Evolutionary conservation across 30 jellyfish, hydroid and myxozoan genomes (phyloP).

Genomic region (Aurelia sp.): DNA sequence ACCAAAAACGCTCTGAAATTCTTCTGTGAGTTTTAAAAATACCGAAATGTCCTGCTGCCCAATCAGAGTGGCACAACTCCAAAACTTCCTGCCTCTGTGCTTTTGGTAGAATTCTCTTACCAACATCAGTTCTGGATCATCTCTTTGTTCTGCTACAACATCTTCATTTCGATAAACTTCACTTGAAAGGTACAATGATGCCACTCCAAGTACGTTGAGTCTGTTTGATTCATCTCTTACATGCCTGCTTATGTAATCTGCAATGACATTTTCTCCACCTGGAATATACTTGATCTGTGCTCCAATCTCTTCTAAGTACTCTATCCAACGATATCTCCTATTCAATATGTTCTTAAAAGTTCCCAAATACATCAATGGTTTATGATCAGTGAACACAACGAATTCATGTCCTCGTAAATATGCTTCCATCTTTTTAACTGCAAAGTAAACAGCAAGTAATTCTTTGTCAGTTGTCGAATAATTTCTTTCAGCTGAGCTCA

Average conservation of each 20-base stretch:
- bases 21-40: conserved; percentile 44
- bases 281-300: no score
- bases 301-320: no score
- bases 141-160: conserved; percentile 10
- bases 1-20: conserved; percentile 29
- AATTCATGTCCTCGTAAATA: background rate
- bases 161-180: background rate
- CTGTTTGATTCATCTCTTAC: background rate
- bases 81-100: conserved; percentile 5
- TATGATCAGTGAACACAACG: background rate
- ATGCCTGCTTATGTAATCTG: background rate
- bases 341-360: no score
- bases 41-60: conserved; percentile 62
- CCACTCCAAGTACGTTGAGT: no score
- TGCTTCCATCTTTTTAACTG: no score
- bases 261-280: no score
- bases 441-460: background rate
- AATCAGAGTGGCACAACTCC: conserved; percentile 42
- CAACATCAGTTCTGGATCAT: background rate
- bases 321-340: no score
- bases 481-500: conserved; percentile 16
- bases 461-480: conserved; percentile 18
- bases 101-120: conserved; percentile 36
- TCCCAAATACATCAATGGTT: no score
- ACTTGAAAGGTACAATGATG: background rate